phyloP scores from a whole-genome alignment of 2,113 vertebrate genomes.

The Chaetura pelagica region DNA sequence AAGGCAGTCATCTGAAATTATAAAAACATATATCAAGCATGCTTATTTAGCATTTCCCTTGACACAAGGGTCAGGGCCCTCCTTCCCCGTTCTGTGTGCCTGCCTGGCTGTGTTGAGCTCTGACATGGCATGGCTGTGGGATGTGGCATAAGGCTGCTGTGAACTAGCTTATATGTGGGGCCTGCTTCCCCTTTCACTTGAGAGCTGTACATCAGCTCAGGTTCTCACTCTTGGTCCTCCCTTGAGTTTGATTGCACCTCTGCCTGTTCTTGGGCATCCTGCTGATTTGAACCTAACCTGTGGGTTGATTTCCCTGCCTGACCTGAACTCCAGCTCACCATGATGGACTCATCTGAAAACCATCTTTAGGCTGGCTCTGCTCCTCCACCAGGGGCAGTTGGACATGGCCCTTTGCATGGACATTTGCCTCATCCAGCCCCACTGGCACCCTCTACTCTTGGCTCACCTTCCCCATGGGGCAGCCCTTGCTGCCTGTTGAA shows the following conservation, averaged over 20 bases:
- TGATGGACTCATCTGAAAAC: background rate
- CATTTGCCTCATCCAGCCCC: background rate
- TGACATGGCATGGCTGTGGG: too few relatives aligned
- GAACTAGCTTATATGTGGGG: background rate
- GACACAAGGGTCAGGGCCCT: background rate
- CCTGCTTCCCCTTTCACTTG: background rate
- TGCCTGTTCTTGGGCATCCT: background rate
- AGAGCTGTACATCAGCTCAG: background rate
- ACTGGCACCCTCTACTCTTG: background rate
- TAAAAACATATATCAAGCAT: background rate
- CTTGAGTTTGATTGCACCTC: fast-evolving
- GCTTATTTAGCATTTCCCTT: background rate
- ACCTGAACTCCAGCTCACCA: background rate
- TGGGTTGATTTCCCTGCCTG: background rate
- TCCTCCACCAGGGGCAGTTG: fast-evolving
- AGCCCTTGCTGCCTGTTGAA: background rate
- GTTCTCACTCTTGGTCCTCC: background rate
- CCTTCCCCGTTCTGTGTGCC: background rate
- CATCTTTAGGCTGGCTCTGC: background rate
- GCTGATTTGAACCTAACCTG: background rate
- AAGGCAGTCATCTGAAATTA: background rate
- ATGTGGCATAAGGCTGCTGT: background rate
- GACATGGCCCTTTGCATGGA: background rate
- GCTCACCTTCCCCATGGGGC: background rate
- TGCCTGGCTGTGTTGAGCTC: background rate